phyloP scores from a whole-genome alignment of 1,140 invertebrate species.

The Rhopalosiphum maidis region DNA sequence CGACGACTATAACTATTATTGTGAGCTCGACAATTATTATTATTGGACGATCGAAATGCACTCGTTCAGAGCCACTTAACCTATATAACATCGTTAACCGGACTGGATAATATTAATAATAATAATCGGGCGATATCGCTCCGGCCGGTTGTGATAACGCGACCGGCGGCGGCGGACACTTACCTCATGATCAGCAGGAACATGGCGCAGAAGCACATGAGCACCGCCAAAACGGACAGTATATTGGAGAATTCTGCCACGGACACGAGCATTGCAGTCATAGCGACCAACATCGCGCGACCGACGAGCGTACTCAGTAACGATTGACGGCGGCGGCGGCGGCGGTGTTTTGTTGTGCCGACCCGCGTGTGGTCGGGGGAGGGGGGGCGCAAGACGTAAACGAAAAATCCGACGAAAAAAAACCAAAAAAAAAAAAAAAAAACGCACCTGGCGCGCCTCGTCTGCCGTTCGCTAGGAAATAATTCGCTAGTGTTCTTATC shows the following conservation, averaged over 20 bases:
- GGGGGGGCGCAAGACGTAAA: neutral
- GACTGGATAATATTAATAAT: too few relatives aligned
- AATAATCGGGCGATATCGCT: too few relatives aligned
- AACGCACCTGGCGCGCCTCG: neutral
- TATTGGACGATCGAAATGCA: too few relatives aligned
- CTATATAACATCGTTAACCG: too few relatives aligned
- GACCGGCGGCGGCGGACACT: constrained; percentile 50
- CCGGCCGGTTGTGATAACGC: too few relatives aligned
- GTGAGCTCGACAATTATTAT: too few relatives aligned
- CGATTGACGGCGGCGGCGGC: neutral
- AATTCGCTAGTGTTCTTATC: too few relatives aligned
- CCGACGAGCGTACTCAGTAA: neutral
- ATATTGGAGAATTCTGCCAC: constrained; percentile 75
- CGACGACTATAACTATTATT: too few relatives aligned
- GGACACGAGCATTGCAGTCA: constrained; percentile 71
- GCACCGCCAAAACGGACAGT: constrained; percentile 72
- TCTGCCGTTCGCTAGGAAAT: neutral
- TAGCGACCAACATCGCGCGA: constrained; percentile 61
- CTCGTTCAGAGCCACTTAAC: too few relatives aligned
- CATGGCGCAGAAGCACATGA: constrained; percentile 71
- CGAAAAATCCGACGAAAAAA: neutral
- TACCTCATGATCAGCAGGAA: constrained; percentile 70
- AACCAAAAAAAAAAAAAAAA: neutral
- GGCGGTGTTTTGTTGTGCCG: neutral
- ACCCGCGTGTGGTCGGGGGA: neutral